A percentile compares a stretch with the other conserved stretches of the same genome.
These are phyloP conservation scores for Itoplectis maculator DNA, from an alignment of 2,888 invertebrate genomes.

Conservation along the genomic window DNA sequence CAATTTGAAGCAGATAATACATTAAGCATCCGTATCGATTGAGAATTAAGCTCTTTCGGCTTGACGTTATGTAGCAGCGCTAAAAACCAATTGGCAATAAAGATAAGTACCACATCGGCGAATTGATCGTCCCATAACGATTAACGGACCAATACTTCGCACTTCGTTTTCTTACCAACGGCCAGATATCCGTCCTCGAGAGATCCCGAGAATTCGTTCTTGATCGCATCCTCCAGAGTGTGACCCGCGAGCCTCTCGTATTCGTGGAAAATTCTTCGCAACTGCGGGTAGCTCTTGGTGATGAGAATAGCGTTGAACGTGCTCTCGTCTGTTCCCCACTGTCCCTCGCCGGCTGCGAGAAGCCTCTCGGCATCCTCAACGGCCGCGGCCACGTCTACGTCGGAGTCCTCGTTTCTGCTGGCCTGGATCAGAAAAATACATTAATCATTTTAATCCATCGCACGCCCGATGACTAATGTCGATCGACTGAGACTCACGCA, in stretches of 20 bases:
- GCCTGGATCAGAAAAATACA: conserved; percentile 83
- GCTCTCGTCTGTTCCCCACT: conserved; percentile 94
- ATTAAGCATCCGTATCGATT: not conserved
- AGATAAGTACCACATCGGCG: not conserved
- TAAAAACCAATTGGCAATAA: not conserved
- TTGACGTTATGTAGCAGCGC: not conserved
- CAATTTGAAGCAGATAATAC: not conserved
- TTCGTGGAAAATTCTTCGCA: conserved; percentile 88
- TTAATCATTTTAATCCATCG: not conserved
- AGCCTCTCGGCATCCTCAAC: conserved; percentile 93
- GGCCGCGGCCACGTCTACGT: conserved; percentile 90
- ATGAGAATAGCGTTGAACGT: conserved; percentile 94
- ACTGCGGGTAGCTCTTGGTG: conserved; percentile 90
- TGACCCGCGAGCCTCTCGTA: conserved; percentile 92
- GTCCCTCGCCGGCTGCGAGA: conserved; percentile 89
- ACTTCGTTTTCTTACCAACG: conserved; percentile 86
- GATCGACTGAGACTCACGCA: conserved; percentile 82
- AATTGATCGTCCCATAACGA: not conserved
- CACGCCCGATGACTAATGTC: not conserved
- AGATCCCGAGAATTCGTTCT: conserved; percentile 93
- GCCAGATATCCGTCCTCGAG: conserved; percentile 91
- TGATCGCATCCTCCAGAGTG: conserved; percentile 92
- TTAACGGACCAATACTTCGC: not conserved
- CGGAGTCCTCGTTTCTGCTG: conserved; percentile 91
- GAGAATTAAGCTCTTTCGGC: not conserved